Percentiles rank a stretch among this genome's conserved stretches.
These are phyloP conservation scores for Ceyx margarethae DNA, from an alignment of 2,113 vertebrate genomes.

Conservation along the genomic window DNA sequence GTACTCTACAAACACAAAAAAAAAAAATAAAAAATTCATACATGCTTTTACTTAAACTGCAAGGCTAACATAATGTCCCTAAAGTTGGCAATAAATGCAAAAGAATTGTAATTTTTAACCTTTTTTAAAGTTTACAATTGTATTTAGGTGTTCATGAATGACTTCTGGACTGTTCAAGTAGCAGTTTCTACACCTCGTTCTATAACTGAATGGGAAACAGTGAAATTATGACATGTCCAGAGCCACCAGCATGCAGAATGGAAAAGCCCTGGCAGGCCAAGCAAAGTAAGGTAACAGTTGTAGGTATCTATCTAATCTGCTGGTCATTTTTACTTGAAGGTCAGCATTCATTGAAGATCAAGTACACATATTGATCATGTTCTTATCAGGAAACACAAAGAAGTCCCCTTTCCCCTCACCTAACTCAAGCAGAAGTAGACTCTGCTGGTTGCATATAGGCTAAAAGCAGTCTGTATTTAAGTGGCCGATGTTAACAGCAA, in stretches of 20 bases:
- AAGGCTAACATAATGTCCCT: background rate
- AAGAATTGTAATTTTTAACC: background rate
- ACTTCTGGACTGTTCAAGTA: background rate
- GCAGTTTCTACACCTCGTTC: background rate
- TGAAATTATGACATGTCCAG: background rate
- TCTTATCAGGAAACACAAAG: background rate
- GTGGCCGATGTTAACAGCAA: background rate
- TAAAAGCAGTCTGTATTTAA: background rate
- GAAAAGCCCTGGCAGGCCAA: background rate
- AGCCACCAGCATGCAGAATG: background rate
- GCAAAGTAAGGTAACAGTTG: background rate
- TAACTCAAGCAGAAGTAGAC: background rate
- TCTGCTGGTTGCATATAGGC: background rate
- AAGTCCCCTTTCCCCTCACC: background rate
- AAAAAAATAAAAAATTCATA: background rate
- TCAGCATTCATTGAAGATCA: background rate
- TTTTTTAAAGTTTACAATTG: background rate
- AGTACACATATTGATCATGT: background rate
- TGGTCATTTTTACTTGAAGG: background rate
- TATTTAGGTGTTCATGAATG: background rate
- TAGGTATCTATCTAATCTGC: background rate
- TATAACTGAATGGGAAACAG: background rate
- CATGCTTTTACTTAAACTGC: fast-evolving
- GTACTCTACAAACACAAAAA: slow-evolving; percentile 84
- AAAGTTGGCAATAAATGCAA: background rate